phyloP scores from a whole-genome alignment of 2,888 invertebrate species.

The Melieria omissa region DNA sequence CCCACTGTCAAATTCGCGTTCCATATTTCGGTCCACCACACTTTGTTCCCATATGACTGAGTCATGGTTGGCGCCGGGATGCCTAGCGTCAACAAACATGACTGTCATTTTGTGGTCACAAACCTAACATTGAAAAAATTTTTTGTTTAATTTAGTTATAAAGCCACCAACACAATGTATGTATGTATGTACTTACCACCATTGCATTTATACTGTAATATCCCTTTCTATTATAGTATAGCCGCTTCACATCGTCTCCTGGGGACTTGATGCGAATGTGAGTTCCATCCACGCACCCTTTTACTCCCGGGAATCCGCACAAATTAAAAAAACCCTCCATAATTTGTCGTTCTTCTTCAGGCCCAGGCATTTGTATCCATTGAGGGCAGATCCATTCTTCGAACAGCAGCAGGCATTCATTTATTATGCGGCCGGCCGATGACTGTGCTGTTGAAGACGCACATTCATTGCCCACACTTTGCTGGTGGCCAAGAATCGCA shows the following conservation, averaged over 20 bases:
- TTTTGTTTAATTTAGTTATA: neutral
- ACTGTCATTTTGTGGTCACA: constrained; percentile 33
- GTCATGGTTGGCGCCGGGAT: neutral
- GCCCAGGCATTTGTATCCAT: constrained; percentile 9
- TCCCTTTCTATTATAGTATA: too few species aligned
- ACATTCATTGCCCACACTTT: neutral
- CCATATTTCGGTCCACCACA: constrained; percentile 13
- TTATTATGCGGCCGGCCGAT: neutral
- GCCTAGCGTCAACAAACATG: constrained; percentile 21
- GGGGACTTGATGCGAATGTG: too few species aligned
- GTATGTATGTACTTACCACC: too few species aligned
- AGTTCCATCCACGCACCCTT: too few species aligned
- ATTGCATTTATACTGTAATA: too few species aligned
- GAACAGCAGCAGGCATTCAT: constrained; percentile 19
- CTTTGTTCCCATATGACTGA: constrained; percentile 23
- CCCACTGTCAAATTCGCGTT: constrained; percentile 10
- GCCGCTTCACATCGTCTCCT: too few species aligned
- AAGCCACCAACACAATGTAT: too few species aligned
- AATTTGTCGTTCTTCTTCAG: too few species aligned
- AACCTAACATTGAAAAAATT: constrained; percentile 6
- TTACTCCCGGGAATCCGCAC: too few species aligned
- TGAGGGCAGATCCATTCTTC: constrained; percentile 9
- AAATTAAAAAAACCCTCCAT: too few species aligned
- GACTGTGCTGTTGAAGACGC: too few species aligned
- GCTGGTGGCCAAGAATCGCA: constrained; percentile 24